Evolutionary conservation across 2,888 invertebrate genomes (phyloP).

Genomic region (Cerceris rybyensis): DNA sequence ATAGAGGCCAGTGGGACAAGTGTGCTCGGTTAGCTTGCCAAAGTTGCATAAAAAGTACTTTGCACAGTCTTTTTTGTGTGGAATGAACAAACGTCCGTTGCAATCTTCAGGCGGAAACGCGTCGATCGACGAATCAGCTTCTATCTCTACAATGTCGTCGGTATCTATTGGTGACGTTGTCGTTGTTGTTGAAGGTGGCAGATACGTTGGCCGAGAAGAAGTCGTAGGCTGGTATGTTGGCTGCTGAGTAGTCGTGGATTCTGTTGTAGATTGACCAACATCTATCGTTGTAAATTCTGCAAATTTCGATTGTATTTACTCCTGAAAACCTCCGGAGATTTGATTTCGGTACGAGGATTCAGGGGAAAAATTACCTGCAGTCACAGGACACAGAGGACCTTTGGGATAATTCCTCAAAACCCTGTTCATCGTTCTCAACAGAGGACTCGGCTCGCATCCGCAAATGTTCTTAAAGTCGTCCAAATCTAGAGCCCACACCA

Average conservation of each 20-base stretch:
- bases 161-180: conserved; percentile 50
- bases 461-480: conserved; percentile 93
- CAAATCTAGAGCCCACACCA: conserved; percentile 95
- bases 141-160: conserved; percentile 74
- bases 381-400: conserved; percentile 86
- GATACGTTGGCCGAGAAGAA: conserved; percentile 46
- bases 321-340: no score
- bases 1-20: conserved; percentile 88
- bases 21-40: conserved; percentile 87
- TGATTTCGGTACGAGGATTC: no score
- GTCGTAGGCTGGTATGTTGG: conserved; percentile 58
- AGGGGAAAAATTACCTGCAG: conserved; percentile 61
- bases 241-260: conserved; percentile 29
- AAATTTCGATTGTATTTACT: not conserved
- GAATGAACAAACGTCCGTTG: conserved; percentile 84
- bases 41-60: conserved; percentile 92
- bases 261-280: conserved; percentile 4
- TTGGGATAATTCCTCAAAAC: conserved; percentile 88
- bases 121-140: conserved; percentile 61
- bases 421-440: conserved; percentile 90
- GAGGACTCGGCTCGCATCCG: conserved; percentile 91
- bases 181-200: conserved; percentile 53
- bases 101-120: conserved; percentile 81
- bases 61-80: conserved; percentile 87
- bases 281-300: conserved; percentile 40